Evolutionary conservation across 2,888 invertebrate species (phyloP).

Genomic region (Dasysyrphus albostriatus): DNA sequence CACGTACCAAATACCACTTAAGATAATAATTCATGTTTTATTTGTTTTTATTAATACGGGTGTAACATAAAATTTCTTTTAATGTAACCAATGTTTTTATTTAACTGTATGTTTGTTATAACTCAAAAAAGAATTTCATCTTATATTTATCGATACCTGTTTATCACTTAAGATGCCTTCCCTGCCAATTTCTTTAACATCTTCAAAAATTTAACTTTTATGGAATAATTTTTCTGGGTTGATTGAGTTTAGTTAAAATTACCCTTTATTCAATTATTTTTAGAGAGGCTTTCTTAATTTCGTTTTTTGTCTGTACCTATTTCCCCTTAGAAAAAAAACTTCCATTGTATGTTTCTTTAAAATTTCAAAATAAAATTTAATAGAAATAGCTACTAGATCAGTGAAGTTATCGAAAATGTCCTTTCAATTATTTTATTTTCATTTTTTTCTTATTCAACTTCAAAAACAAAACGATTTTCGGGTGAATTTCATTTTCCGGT

Average conservation of each 20-base stretch:
- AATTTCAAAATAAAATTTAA: neutral
- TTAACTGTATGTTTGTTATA: too few species aligned
- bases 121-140: too few species aligned
- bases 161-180: too few species aligned
- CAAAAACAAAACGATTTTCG: conserved; percentile 66
- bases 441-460: neutral
- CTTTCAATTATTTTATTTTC: conserved; percentile 5
- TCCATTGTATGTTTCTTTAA: neutral
- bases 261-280: conserved; percentile 9
- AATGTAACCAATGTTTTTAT: too few species aligned
- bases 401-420: conserved; percentile 18
- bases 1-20: too few species aligned
- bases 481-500: conserved; percentile 48
- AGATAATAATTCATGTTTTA: too few species aligned
- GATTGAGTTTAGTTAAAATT: neutral
- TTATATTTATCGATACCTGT: too few species aligned
- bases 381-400: neutral
- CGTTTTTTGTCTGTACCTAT: too few species aligned
- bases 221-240: neutral
- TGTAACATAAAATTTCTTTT: too few species aligned
- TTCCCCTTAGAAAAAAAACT: neutral
- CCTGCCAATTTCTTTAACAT: neutral
- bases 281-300: neutral
- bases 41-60: too few species aligned
- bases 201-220: neutral